Evolutionary conservation across 2,113 vertebrate species (phyloP), one percentile per base, ranked within the genome.

Genomic region (Percina caprodes): DNA sequence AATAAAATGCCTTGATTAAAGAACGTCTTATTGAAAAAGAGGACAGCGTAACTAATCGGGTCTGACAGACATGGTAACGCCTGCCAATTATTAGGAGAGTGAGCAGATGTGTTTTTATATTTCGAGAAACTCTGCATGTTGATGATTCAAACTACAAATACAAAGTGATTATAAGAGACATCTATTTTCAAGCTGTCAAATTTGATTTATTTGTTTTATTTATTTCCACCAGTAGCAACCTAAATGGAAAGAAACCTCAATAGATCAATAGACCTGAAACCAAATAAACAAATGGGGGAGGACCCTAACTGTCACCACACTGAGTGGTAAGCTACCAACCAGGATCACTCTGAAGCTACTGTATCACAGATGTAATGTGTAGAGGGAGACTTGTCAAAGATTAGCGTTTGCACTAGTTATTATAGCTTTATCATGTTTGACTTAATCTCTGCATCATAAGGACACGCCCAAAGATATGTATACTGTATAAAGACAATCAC

Each of bases 11-110:
- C 63, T 71, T 45, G 63, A 85, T 80, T 82, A 42, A 74, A 78
- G 51, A 73, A 74, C 66, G 52, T 83, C 15, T 26, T 73, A 70
- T 73, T 84, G 15, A 61, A 55, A 76, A 80, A 77, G 4, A 70
- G 26, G 21, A 52, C 5, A 26, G 26, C 35, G 24, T 23, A 51
- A 62, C 77, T n/a, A 16, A 62, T 69, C 0, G 5, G 30, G 62
- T 62, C 46, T 42, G 55, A 67, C 21, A 60, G 49, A 68, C 30
- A 74, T 3, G 19, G 35, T 35, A 58, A 83, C 15, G 5, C 11
- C 35, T 77, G 65, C 74, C 62, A 81, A 45, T 39, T 58, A 62
- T 39, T 7, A 52, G 19, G 59, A 79, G 14, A 42, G 13, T 42
- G 26, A 65, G 39, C 1, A 0, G 33, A 61, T 15, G 18, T 51